Percentiles rank a stretch among this genome's conserved stretches.
Evolutionary conservation across 2,888 invertebrate genomes (phyloP).

Genomic region (Coelopa pilipes): DNA sequence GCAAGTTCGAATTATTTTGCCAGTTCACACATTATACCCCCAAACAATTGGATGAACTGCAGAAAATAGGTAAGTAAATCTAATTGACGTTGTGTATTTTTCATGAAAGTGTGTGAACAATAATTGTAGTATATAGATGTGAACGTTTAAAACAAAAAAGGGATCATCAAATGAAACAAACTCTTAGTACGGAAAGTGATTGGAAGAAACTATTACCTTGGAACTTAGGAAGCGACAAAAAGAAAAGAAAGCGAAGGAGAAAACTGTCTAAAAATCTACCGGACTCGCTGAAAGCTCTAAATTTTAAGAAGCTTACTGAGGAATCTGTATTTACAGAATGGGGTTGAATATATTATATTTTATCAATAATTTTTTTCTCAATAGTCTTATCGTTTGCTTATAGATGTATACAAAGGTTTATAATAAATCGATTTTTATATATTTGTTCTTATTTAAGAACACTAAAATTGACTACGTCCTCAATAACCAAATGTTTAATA

Average conservation of each 20-base stretch:
- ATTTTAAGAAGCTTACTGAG: conserved; percentile 43
- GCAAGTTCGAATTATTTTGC: conserved; percentile 60
- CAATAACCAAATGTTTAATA: too few species aligned
- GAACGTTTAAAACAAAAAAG: conserved; percentile 27
- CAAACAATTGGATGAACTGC: conserved; percentile 52
- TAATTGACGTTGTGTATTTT: not conserved
- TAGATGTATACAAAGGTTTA: too few species aligned
- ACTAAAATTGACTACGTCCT: too few species aligned
- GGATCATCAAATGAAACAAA: not conserved
- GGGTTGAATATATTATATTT: conserved; percentile 42
- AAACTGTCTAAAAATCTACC: conserved; percentile 41
- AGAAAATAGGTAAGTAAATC: conserved; percentile 49
- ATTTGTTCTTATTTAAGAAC: too few species aligned
- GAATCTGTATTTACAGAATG: conserved; percentile 41
- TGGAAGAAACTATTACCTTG: conserved; percentile 30
- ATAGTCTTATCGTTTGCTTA: too few species aligned
- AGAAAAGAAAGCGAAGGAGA: conserved; percentile 13
- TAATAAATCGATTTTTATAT: too few species aligned
- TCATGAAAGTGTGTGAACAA: not conserved
- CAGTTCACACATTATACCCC: conserved; percentile 57
- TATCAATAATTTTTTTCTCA: conserved; percentile 17
- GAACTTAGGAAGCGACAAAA: conserved; percentile 32
- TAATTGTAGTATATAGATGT: not conserved
- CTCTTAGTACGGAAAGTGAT: not conserved
- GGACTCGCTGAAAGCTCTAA: conserved; percentile 49